Conservation (phyloP, 2,113 vertebrate genomes). For the Mesembrinibis cayennensis region DNA sequence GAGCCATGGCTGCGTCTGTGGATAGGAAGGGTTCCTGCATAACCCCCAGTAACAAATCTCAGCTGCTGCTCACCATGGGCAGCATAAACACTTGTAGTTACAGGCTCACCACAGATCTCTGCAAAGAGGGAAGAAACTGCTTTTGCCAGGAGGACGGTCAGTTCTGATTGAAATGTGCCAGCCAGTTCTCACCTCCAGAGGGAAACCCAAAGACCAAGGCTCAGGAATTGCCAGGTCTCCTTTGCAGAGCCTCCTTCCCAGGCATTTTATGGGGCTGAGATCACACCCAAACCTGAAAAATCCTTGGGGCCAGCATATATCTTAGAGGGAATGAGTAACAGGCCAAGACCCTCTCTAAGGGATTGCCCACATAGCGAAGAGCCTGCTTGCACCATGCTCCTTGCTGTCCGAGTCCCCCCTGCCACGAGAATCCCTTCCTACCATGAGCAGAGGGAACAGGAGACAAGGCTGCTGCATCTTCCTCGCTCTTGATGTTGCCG, state of each 20-base stretch:
- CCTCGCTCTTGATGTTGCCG: not conserved
- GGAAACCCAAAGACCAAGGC: not conserved
- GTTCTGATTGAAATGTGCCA: not conserved
- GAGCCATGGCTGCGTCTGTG: not conserved
- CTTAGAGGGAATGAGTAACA: not conserved
- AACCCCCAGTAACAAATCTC: not conserved
- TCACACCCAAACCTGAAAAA: not conserved
- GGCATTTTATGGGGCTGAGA: not conserved
- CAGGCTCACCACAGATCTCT: not conserved
- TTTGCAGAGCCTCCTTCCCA: not conserved
- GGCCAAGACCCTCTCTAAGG: not conserved
- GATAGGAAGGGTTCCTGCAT: not conserved
- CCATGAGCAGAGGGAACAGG: fast-evolving
- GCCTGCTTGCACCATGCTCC: not conserved
- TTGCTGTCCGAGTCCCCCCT: not conserved
- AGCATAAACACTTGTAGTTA: not conserved
- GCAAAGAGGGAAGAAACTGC: not conserved
- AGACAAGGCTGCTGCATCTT: not conserved
- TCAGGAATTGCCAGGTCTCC: not conserved
- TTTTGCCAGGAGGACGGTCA: not conserved
- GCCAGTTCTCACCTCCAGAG: not conserved
- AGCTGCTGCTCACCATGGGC: not conserved
- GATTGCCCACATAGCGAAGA: not conserved
- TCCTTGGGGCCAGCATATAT: not conserved
- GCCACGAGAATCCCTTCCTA: not conserved